These are phyloP conservation scores for rabbit (Oryctolagus cuniculus) DNA, from an alignment of 2,113 vertebrate genomes.

Conservation along the genomic window mOryCun1.1 NC_091435.1:121714501-121715000, in stretches of 20 bases:
- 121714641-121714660: background rate
- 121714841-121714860: background rate
- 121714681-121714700: background rate
- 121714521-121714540: background rate
- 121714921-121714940: slow-evolving; percentile 58
- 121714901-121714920: background rate
- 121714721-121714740: background rate
- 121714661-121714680: background rate
- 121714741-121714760: background rate
- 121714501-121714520: background rate
- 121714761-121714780: background rate
- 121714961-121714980: slow-evolving; percentile 1
- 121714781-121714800: background rate
- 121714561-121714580: too few relatives aligned
- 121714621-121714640: background rate
- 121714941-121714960: slow-evolving; percentile 49
- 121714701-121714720: background rate
- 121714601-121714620: background rate
- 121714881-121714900: slow-evolving; percentile 15
- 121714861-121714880: slow-evolving; percentile 28
- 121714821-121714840: slow-evolving; percentile 1
- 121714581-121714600: too few relatives aligned
- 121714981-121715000: background rate
- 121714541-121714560: background rate
- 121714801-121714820: background rate